Evolutionary conservation across 1,140 invertebrate species (phyloP).

Genomic region (Rhopalosiphum padi): DNA sequence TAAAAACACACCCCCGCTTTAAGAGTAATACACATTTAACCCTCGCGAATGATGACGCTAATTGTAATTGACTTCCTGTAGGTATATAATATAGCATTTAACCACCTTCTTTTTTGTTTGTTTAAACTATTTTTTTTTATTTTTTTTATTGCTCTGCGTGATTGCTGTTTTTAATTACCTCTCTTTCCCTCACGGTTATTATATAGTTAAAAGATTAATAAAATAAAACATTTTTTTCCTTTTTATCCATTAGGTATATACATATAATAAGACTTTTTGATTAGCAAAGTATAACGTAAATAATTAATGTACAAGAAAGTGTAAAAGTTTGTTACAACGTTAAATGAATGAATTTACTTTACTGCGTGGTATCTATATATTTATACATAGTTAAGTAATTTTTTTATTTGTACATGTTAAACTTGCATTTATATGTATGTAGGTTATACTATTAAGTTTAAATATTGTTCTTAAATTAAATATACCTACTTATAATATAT

Average conservation of each 20-base stretch:
- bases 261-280: not conserved
- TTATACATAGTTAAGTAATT: not conserved
- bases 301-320: not conserved
- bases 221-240: not conserved
- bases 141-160: not conserved
- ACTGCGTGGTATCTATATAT: not conserved
- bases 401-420: too few relatives aligned
- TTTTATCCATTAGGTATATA: not conserved
- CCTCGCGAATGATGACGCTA: slow-evolving; percentile 11
- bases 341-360: not conserved
- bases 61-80: slow-evolving; percentile 25
- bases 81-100: not conserved
- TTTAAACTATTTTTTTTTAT: not conserved
- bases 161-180: slow-evolving; percentile 20
- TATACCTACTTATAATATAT: not conserved
- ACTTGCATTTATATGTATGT: too few relatives aligned
- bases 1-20: slow-evolving; percentile 50
- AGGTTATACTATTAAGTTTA: too few relatives aligned
- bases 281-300: not conserved
- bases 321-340: not conserved
- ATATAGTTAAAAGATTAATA: not conserved
- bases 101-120: not conserved
- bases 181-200: not conserved
- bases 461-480: too few relatives aligned
- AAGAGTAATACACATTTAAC: slow-evolving; percentile 2